phyloP scores from a whole-genome alignment of 2,113 vertebrate genomes.

The Isichthys henryi region DNA sequence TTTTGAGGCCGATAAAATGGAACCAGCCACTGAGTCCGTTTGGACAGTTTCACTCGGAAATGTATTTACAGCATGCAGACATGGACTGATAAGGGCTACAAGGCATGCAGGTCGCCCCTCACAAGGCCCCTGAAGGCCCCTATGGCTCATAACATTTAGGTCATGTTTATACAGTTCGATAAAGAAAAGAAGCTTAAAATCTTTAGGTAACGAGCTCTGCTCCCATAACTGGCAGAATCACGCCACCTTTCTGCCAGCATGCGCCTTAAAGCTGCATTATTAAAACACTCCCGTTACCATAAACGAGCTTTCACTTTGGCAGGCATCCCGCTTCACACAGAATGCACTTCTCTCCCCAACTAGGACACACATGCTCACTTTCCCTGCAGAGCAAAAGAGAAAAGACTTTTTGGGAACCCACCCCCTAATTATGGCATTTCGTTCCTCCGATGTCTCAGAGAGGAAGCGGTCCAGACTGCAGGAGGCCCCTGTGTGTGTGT shows the following conservation, averaged over 20 bases:
- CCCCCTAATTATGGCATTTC: conserved; percentile 7
- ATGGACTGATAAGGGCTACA: background rate
- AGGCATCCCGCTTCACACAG: background rate
- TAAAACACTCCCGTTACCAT: background rate
- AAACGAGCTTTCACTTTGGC: background rate
- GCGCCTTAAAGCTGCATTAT: background rate
- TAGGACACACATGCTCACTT: background rate
- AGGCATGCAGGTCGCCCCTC: background rate
- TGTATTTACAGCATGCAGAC: background rate
- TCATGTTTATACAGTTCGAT: background rate
- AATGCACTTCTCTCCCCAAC: background rate
- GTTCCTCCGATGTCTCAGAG: background rate
- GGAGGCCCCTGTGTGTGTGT: conserved; percentile 24
- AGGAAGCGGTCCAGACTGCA: conserved; percentile 16
- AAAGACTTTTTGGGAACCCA: background rate
- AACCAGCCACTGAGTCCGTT: background rate
- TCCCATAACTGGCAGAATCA: background rate
- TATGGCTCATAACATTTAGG: background rate
- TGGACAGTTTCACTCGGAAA: background rate
- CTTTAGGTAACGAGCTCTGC: background rate
- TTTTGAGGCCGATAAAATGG: background rate
- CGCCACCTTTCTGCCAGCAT: background rate
- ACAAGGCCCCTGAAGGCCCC: background rate
- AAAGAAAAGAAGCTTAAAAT: background rate
- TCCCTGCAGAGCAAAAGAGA: background rate